Conservation (phyloP, 2,888 invertebrate species). For the Limnephilus rhombicus region DNA sequence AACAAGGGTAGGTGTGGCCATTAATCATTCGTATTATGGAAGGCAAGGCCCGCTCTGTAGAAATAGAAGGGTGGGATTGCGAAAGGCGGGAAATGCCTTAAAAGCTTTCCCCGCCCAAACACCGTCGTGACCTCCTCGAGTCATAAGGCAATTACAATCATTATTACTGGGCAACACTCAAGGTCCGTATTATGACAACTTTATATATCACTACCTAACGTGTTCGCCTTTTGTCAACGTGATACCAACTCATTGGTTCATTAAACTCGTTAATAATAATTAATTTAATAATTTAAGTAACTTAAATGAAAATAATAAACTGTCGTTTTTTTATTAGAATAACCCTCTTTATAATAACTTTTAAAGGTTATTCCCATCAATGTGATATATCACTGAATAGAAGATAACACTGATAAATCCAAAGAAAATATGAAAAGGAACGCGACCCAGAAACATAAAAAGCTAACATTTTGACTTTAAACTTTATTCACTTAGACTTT, state of each 20-base stretch:
- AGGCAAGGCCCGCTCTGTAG: constrained; percentile 13
- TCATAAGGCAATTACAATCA: constrained; percentile 53
- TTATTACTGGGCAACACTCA: constrained; percentile 60
- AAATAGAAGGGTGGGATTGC: not conserved
- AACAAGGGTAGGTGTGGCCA: constrained; percentile 52
- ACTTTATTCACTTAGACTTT: too few relatives aligned
- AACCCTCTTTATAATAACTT: too few relatives aligned
- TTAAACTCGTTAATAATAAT: not conserved
- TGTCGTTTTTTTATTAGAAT: too few relatives aligned
- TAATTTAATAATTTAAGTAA: not conserved
- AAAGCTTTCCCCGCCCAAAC: constrained; percentile 57
- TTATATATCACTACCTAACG: constrained; percentile 53
- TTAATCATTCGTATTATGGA: constrained; percentile 55
- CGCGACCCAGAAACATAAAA: too few relatives aligned
- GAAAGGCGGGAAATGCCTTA: constrained; percentile 53
- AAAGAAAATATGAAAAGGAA: too few relatives aligned
- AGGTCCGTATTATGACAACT: constrained; percentile 57
- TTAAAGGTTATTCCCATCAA: too few relatives aligned
- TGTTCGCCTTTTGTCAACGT: constrained; percentile 35
- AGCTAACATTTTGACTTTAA: too few relatives aligned
- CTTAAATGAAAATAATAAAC: too few relatives aligned
- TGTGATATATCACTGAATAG: too few relatives aligned
- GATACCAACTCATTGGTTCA: constrained; percentile 15
- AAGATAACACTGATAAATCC: too few relatives aligned
- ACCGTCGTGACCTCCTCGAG: constrained; percentile 11